Evolutionary conservation across 1,140 invertebrate genomes (phyloP).

Genomic region (Cydia strobilella): DNA sequence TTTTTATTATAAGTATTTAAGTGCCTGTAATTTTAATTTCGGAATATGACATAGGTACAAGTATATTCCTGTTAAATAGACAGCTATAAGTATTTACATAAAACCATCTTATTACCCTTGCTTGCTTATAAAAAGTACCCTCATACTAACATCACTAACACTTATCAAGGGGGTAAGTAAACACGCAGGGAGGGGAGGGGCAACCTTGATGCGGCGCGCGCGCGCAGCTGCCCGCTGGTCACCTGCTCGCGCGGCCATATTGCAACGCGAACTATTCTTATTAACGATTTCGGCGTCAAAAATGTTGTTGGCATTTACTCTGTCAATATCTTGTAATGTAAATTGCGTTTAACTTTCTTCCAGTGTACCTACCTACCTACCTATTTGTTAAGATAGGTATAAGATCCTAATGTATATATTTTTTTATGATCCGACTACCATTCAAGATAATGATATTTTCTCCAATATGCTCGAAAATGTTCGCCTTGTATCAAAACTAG

Average conservation of each 20-base stretch:
- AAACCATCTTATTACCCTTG: constrained; percentile 8
- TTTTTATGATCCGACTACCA: too few relatives aligned
- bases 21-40: background rate
- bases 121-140: constrained; percentile 22
- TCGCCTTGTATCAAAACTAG: too few relatives aligned
- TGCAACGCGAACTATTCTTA: constrained; percentile 42
- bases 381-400: too few relatives aligned
- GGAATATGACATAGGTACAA: background rate
- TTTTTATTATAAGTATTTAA: too few relatives aligned
- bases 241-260: constrained; percentile 70
- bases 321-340: constrained; percentile 12
- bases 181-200: constrained; percentile 53
- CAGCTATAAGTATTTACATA: constrained; percentile 6
- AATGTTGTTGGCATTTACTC: constrained; percentile 33
- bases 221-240: constrained; percentile 62
- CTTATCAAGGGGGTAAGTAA: constrained; percentile 47
- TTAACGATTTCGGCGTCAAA: constrained; percentile 33
- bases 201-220: constrained; percentile 62
- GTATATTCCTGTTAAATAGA: background rate
- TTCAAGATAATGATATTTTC: too few relatives aligned
- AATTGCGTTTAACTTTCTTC: constrained; percentile 3
- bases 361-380: too few relatives aligned
- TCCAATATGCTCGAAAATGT: too few relatives aligned
- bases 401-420: too few relatives aligned
- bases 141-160: constrained; percentile 54